Evolutionary conservation across 2,888 invertebrate genomes (phyloP).

Genomic region (Anthophora plumipes): DNA sequence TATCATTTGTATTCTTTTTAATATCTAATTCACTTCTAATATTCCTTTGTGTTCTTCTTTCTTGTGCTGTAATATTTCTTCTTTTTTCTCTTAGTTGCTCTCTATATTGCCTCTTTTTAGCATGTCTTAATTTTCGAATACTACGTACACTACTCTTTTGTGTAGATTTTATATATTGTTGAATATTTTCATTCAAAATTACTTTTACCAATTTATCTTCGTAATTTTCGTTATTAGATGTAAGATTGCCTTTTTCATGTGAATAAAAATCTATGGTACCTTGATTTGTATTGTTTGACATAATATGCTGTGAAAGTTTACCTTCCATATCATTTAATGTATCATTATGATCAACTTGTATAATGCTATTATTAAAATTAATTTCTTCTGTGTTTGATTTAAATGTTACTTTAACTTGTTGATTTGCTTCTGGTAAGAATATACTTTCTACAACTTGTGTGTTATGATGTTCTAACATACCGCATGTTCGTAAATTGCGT

Average conservation of each 20-base stretch:
- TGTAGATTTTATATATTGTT: constrained; percentile 59
- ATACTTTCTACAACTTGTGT: constrained; percentile 86
- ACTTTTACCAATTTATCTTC: not conserved
- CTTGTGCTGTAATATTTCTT: constrained; percentile 26
- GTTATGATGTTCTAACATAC: constrained; percentile 89
- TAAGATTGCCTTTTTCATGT: not conserved
- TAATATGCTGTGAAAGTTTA: constrained; percentile 1
- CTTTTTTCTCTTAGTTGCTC: constrained; percentile 65
- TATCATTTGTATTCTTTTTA: constrained; percentile 6
- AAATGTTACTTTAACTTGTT: constrained; percentile 87
- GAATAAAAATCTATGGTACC: not conserved
- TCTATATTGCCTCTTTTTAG: constrained; percentile 65
- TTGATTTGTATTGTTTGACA: not conserved
- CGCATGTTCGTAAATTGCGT: constrained; percentile 91
- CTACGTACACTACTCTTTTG: constrained; percentile 49
- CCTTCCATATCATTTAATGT: not conserved
- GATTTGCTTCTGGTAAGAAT: constrained; percentile 86
- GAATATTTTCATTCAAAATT: constrained; percentile 47
- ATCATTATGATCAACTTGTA: constrained; percentile 19
- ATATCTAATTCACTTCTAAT: not conserved
- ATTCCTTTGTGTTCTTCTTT: not conserved
- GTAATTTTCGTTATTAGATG: not conserved
- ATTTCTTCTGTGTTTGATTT: constrained; percentile 86
- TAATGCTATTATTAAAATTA: constrained; percentile 69
- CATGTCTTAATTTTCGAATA: constrained; percentile 70